phyloP scores from a whole-genome alignment of 2,888 invertebrate genomes.

The Anorthoa munda region DNA sequence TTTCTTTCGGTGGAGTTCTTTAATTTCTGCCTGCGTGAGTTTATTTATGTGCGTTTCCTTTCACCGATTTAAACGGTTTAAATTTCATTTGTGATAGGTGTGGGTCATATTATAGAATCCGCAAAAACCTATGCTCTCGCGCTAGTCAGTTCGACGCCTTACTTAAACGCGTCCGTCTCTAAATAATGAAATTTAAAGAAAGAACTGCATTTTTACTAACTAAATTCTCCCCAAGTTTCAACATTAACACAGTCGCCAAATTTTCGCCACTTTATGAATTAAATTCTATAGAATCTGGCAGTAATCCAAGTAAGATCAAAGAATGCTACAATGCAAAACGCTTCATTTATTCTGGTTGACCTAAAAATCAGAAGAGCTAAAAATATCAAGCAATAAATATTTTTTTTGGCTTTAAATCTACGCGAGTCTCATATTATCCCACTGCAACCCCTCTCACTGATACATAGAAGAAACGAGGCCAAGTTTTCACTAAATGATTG shows the following conservation, averaged over 20 bases:
- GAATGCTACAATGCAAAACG: conserved; percentile 26
- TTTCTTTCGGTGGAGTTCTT: background rate
- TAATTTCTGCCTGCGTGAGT: too few relatives aligned
- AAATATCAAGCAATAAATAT: background rate
- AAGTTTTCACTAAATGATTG: background rate
- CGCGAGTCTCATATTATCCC: too few relatives aligned
- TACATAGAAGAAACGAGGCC: background rate
- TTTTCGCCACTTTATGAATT: conserved; percentile 21
- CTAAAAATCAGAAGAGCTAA: conserved; percentile 5
- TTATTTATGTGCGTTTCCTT: too few relatives aligned
- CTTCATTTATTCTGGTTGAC: conserved; percentile 24
- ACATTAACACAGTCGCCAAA: conserved; percentile 27
- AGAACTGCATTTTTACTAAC: conserved; percentile 18
- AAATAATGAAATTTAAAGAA: conserved; percentile 7
- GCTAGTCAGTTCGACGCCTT: conserved; percentile 1
- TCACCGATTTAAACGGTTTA: background rate
- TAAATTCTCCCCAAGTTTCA: background rate
- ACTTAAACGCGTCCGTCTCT: too few relatives aligned
- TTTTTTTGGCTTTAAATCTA: background rate
- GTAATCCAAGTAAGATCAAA: conserved; percentile 39
- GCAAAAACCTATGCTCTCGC: background rate
- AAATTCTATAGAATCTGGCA: conserved; percentile 35
- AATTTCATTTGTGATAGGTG: background rate
- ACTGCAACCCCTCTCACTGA: background rate
- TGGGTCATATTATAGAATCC: too few relatives aligned